These are phyloP conservation scores for Leptinotarsa defecta DNA, from an alignment of 1,140 invertebrate genomes.

Conservation along the genomic window DNA sequence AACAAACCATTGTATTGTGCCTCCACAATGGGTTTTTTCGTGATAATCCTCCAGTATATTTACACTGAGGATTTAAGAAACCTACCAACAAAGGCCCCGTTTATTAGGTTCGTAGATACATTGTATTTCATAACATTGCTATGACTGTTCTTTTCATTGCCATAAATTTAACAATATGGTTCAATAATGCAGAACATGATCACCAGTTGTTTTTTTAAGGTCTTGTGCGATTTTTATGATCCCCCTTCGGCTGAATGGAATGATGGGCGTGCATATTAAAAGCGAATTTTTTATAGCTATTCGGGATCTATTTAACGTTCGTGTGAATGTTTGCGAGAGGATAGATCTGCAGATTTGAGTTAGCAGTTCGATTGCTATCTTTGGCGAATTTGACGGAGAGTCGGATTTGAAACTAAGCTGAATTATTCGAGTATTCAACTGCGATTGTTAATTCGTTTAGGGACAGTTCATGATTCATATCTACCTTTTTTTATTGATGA, in stretches of 20 bases:
- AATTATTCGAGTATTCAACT: no score
- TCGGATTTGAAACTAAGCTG: no score
- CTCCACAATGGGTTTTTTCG: conserved; percentile 43
- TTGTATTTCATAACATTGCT: conserved; percentile 37
- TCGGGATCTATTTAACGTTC: background rate
- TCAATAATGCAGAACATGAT: conserved; percentile 16
- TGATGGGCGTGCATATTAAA: conserved; percentile 41
- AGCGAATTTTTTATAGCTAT: conserved; percentile 17
- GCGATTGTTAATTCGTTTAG: no score
- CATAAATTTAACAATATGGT: conserved; percentile 30
- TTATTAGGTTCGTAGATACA: conserved; percentile 38
- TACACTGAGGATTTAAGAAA: conserved; percentile 41
- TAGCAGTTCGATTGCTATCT: no score
- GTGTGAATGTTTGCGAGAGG: conserved; percentile 9
- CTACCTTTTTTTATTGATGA: no score
- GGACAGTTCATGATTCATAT: no score
- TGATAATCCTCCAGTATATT: conserved; percentile 42
- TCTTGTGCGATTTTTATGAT: conserved; percentile 11
- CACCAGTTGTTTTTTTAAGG: conserved; percentile 38
- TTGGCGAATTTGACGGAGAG: no score
- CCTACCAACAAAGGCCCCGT: conserved; percentile 32
- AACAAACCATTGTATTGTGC: conserved; percentile 45
- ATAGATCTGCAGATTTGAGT: background rate
- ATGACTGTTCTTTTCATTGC: conserved; percentile 37
- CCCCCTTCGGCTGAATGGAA: conserved; percentile 15